Conservation (phyloP, 2,888 invertebrate species). For the Sisyra nigra region DNA sequence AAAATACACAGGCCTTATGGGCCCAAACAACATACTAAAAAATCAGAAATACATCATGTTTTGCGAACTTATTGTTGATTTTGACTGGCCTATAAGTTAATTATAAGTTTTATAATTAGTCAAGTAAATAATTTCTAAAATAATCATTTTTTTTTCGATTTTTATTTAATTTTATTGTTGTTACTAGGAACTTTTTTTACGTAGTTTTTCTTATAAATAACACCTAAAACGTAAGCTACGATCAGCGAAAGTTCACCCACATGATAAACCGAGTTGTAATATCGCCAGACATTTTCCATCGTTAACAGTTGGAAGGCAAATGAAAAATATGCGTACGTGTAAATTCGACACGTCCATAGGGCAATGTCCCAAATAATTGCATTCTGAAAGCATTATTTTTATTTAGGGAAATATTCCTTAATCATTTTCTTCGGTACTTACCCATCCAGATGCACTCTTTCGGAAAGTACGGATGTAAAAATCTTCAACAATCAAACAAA, state of each 20-base stretch:
- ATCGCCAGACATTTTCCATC: conserved; percentile 44
- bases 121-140: no score
- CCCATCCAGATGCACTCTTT: conserved; percentile 42
- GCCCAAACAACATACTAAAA: no score
- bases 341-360: conserved; percentile 68
- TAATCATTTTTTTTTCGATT: no score
- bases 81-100: no score
- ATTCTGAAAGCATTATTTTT: conserved; percentile 30
- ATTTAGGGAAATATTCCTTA: no score
- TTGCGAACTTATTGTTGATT: no score
- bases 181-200: no score
- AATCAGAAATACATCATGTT: no score
- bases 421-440: no score
- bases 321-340: conserved; percentile 78
- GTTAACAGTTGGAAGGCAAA: conserved; percentile 74
- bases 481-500: conserved; percentile 80
- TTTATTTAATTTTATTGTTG: no score
- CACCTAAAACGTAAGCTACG: not conserved
- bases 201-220: not conserved
- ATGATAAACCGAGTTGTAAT: conserved; percentile 31
- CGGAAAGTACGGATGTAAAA: conserved; percentile 56
- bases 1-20: no score
- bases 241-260: conserved; percentile 13
- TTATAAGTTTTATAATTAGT: no score
- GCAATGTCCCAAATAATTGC: conserved; percentile 45